These are phyloP conservation scores for Macroramphosus scolopax DNA, from an alignment of 2,797 vertebrate genomes.

Conservation along the genomic window DNA sequence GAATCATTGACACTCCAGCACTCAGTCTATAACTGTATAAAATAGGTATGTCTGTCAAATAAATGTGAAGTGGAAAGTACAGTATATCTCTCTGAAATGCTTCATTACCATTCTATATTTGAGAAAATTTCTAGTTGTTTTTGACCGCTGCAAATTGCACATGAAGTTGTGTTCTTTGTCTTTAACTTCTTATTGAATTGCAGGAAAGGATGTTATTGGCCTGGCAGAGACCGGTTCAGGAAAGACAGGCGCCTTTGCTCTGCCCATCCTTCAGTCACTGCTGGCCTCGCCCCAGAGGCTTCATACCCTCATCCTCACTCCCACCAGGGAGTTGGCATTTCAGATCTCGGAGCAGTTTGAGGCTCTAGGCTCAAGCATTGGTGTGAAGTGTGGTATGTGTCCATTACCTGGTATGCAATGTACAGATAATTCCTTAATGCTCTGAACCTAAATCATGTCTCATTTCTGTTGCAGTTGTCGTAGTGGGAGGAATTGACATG, in stretches of 20 bases:
- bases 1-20: too few relatives aligned
- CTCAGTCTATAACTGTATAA: too few relatives aligned
- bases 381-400: slow-evolving; percentile 87
- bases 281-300: slow-evolving; percentile 88
- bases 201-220: slow-evolving; percentile 94
- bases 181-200: slow-evolving; percentile 1
- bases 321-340: slow-evolving; percentile 94
- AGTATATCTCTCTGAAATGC: too few relatives aligned
- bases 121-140: too few relatives aligned
- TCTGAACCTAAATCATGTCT: neutral
- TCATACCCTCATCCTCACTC: slow-evolving; percentile 93
- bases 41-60: too few relatives aligned
- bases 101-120: too few relatives aligned
- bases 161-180: neutral
- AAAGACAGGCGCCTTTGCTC: slow-evolving; percentile 94
- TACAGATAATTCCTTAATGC: neutral
- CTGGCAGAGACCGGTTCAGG: slow-evolving; percentile 97
- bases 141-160: too few relatives aligned
- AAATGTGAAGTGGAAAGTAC: too few relatives aligned
- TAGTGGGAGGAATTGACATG: slow-evolving; percentile 96
- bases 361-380: slow-evolving; percentile 94
- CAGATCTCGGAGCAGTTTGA: slow-evolving; percentile 98
- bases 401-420: rapidly evolving
- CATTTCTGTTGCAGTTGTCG: slow-evolving; percentile 81
- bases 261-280: slow-evolving; percentile 92